A percentile compares a stretch with the other conserved stretches of the same genome.
phyloP scores from a whole-genome alignment of 2,888 invertebrate species.

The Dryococelus australis region DNA sequence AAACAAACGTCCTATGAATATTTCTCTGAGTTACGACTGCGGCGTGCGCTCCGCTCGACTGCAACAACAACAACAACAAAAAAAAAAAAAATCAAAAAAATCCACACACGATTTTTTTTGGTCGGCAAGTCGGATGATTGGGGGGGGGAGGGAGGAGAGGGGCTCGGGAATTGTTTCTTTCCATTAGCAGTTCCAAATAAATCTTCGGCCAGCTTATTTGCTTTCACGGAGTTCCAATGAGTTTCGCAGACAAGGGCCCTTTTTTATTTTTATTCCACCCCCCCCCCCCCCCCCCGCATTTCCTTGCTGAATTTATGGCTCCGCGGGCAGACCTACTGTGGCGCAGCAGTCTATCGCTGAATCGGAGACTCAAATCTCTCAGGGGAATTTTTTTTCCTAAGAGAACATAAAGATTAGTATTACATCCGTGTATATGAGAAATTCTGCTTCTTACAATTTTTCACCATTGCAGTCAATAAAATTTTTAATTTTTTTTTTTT shows the following conservation, averaged over 20 bases:
- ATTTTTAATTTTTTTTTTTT: no score
- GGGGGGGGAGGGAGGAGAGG: not conserved
- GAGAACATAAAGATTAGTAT: no score
- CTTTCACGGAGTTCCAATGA: not conserved
- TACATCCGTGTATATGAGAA: no score
- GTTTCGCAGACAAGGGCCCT: not conserved
- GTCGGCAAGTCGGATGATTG: not conserved
- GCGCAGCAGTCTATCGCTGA: not conserved
- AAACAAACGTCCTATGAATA: not conserved
- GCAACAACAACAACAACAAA: no score
- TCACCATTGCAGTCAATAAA: no score
- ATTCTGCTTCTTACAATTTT: no score
- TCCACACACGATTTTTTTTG: no score
- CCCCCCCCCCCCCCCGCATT: no score
- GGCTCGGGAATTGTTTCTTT: not conserved
- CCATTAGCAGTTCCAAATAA: not conserved
- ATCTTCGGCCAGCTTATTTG: not conserved
- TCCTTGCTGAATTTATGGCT: not conserved
- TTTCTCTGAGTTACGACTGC: slow-evolving; percentile 3
- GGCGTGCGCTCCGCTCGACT: not conserved
- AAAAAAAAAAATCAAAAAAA: no score
- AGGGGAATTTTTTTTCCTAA: no score
- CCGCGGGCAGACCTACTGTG: not conserved
- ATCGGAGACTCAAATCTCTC: no score
- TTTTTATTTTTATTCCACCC: not conserved